Evolutionary conservation across 2,888 invertebrate species (phyloP), one percentile per base, ranked within the genome.

Genomic region (Spodoptera littoralis): DNA sequence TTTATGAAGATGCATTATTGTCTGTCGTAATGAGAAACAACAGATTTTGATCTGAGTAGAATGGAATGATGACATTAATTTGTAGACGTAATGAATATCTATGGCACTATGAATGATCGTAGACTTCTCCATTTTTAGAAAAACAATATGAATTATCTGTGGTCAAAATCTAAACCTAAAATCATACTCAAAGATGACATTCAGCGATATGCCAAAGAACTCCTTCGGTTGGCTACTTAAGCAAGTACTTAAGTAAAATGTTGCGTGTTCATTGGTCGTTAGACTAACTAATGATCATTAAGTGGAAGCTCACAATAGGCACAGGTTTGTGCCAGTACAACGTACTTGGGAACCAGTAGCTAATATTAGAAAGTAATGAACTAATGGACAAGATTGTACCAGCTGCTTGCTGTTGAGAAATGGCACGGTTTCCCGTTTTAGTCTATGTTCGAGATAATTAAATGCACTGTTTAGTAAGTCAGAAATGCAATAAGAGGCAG

Each of bases 201-300:
- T 43, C 24, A 30, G 54, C 46, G 44, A 57, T 56, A 58, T 36
- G 58, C 27, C 46, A 58, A 65, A 57, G 4, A 61, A 52, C 46
- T 53, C 50, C 49, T 67, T 65, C 12, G 18, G 8, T 18, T 12
- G 1, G n/a, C 43, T 24, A 56, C 44, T 57, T 9, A 36, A 36
- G 9, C 36, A 36, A 8, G 62, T 73, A 58, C 42, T 48, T 60
- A 52, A 72, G 68, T 63, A 52, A 49, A 59, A 67, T 65, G 54
- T 72, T 48, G 75, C 70, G 65, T 73, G 65, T 48, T 61, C 42
- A 66, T 60, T 53, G 63, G 54, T 64, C 67, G 60, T 79, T 71
- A 75, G 54, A n/a, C 59, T 61, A 57, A 60, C 56, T 65, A 74
- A 72, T 72, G 66, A 72, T 65, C 54, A 60, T 70, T 72, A 77